Evolutionary conservation across 2,113 vertebrate species (phyloP).

Genomic region (Ceratotherium simum): DNA sequence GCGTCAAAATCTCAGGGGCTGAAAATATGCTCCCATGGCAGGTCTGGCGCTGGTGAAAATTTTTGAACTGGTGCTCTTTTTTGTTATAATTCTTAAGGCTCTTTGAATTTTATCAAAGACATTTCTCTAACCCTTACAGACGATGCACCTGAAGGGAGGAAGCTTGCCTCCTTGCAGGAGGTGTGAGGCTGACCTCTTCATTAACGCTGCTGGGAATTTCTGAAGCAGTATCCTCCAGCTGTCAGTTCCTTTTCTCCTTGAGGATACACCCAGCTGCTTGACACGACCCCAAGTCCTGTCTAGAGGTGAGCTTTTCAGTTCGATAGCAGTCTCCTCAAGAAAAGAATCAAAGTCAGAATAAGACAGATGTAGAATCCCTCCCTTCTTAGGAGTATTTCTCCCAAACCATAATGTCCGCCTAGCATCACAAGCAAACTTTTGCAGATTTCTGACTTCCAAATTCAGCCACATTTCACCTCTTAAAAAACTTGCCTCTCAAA

Average conservation of each 20-base stretch:
- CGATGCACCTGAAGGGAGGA: slow-evolving; percentile 59
- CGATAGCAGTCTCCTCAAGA: slow-evolving; percentile 41
- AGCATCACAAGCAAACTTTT: not conserved
- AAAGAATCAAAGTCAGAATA: slow-evolving; percentile 59
- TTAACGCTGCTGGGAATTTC: slow-evolving; percentile 34
- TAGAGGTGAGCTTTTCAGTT: slow-evolving; percentile 45
- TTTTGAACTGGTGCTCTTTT: slow-evolving; percentile 6
- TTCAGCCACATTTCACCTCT: slow-evolving; percentile 14
- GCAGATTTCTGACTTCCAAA: not conserved
- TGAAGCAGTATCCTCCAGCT: slow-evolving; percentile 48
- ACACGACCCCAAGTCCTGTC: slow-evolving; percentile 11
- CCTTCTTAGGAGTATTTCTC: not conserved
- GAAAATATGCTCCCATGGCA: not conserved
- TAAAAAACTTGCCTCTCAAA: not conserved
- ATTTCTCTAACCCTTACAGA: slow-evolving; percentile 49
- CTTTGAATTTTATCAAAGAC: slow-evolving; percentile 60
- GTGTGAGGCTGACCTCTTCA: slow-evolving; percentile 43
- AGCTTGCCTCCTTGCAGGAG: slow-evolving; percentile 55
- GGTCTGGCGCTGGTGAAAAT: not conserved
- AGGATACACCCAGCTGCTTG: slow-evolving; percentile 58
- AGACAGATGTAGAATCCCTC: not conserved
- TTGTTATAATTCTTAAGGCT: slow-evolving; percentile 40
- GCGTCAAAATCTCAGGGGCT: not conserved
- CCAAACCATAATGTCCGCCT: not conserved
- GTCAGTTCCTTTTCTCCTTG: slow-evolving; percentile 11